Percentiles rank a stretch among this genome's conserved stretches.
phyloP scores from a whole-genome alignment of 2,113 vertebrate genomes.

The Ceyx margarethae region DNA sequence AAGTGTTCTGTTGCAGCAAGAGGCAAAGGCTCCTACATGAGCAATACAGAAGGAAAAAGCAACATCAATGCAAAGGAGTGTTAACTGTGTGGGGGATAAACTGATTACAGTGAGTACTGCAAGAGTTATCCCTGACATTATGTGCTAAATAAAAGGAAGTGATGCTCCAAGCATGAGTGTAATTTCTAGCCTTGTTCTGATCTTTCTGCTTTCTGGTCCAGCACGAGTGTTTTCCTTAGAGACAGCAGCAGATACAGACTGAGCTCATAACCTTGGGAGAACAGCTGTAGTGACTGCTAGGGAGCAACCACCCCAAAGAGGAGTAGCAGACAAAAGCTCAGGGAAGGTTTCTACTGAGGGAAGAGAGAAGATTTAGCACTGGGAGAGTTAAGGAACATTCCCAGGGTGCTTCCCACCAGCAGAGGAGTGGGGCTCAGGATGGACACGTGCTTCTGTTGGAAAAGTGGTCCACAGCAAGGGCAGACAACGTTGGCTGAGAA shows the following conservation, averaged over 20 bases:
- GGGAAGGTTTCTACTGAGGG: background rate
- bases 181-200: background rate
- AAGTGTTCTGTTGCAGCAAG: background rate
- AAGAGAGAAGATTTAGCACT: background rate
- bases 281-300: background rate
- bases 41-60: background rate
- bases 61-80: background rate
- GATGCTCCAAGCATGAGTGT: background rate
- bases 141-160: background rate
- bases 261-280: background rate
- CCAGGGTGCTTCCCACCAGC: background rate
- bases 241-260: background rate
- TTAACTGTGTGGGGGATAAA: background rate
- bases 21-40: background rate
- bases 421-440: background rate
- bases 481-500: background rate
- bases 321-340: background rate
- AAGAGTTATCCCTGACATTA: background rate
- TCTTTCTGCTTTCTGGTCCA: background rate
- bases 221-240: background rate
- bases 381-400: background rate
- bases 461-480: background rate
- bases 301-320: background rate
- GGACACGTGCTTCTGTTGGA: background rate
- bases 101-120: background rate